phyloP scores from a whole-genome alignment of 1,140 invertebrate species.

The Orchesella cincta region DNA sequence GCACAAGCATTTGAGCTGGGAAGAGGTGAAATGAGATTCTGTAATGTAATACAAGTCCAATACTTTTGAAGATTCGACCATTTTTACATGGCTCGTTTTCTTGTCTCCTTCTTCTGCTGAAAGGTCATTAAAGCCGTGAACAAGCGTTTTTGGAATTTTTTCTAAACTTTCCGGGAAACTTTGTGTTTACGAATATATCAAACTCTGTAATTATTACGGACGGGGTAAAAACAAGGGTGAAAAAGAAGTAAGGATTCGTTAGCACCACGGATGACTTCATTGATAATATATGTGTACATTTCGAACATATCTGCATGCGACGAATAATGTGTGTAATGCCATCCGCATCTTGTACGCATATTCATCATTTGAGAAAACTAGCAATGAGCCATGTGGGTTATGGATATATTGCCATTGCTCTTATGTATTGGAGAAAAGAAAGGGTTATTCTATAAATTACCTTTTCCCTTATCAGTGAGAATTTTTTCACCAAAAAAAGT shows the following conservation, averaged over 20 bases:
- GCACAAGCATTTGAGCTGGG: too few species aligned
- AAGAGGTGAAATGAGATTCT: neutral
- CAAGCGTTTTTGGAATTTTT: neutral
- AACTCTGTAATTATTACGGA: neutral
- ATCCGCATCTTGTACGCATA: too few species aligned
- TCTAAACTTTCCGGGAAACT: neutral
- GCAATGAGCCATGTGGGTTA: too few species aligned
- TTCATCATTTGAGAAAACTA: too few species aligned
- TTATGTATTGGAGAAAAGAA: too few species aligned
- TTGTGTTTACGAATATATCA: neutral
- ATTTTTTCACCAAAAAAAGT: too few species aligned
- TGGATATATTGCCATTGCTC: too few species aligned
- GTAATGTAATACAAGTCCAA: constrained; percentile 3
- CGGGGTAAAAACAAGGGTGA: neutral
- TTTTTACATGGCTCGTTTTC: neutral
- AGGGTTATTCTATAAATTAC: neutral
- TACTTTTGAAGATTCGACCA: neutral
- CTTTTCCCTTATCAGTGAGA: neutral
- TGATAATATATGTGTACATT: constrained; percentile 6
- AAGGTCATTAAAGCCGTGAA: constrained; percentile 22
- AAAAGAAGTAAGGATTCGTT: neutral
- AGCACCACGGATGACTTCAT: constrained; percentile 12
- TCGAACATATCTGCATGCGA: too few species aligned
- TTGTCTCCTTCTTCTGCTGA: neutral
- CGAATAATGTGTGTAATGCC: too few species aligned